Evolutionary conservation across 2,113 vertebrate genomes (phyloP).

Genomic region (Ameiurus melas): DNA sequence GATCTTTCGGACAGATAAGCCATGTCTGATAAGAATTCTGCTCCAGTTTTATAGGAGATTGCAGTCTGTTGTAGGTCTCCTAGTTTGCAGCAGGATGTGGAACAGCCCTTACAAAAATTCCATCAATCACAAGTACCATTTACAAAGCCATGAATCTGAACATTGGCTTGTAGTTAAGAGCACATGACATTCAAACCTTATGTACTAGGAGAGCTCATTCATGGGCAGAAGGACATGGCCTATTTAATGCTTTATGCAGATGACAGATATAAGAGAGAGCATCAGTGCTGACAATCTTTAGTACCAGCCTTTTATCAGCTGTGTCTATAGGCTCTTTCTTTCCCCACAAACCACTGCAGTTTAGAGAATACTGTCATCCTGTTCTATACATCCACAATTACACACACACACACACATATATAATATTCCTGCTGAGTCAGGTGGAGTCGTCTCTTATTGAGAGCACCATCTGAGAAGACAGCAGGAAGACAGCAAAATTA

Average conservation of each 20-base stretch:
- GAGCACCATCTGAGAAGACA: conserved; percentile 28
- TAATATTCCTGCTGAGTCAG: conserved; percentile 28
- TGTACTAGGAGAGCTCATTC: conserved; percentile 18
- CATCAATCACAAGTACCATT: not conserved
- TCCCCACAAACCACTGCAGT: conserved; percentile 23
- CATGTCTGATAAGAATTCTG: not conserved
- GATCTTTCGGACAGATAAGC: not conserved
- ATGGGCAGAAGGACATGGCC: conserved; percentile 25
- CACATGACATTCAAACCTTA: not conserved
- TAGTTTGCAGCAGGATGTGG: not conserved
- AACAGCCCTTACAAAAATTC: not conserved
- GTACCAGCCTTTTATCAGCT: conserved; percentile 41
- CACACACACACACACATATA: conserved; percentile 23
- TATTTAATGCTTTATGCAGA: conserved; percentile 45
- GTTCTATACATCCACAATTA: not conserved
- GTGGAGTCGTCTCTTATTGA: not conserved
- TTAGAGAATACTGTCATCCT: conserved; percentile 16
- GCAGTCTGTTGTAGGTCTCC: not conserved
- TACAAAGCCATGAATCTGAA: conserved; percentile 19
- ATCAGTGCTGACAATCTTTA: conserved; percentile 37
- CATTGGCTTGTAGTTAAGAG: conserved; percentile 6
- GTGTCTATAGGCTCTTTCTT: not conserved
- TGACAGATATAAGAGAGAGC: conserved; percentile 40
- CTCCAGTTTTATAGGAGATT: not conserved
- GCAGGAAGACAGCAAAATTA: conserved; percentile 37